phyloP scores from a whole-genome alignment of 2,797 vertebrate species.

The Merluccius polli region DNA sequence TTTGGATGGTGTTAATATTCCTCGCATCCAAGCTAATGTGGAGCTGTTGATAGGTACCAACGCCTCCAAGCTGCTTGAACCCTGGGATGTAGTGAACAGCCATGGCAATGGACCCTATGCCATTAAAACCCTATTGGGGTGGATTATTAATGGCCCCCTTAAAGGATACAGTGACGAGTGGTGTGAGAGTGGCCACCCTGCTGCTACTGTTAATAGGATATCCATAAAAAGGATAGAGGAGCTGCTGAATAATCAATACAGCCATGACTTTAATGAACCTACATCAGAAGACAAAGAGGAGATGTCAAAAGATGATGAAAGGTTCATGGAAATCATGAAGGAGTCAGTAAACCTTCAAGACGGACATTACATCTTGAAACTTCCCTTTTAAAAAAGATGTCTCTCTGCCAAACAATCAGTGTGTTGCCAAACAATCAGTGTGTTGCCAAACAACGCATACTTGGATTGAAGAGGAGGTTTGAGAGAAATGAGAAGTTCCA shows the following conservation, averaged over 20 bases:
- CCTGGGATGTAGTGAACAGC: no score
- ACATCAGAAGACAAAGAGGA: slow-evolving; percentile 10
- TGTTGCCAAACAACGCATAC: slow-evolving; percentile 7
- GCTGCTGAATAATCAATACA: background rate
- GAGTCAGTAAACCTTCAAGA: slow-evolving; percentile 1
- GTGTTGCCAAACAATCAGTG: slow-evolving; percentile 6
- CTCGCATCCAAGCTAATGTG: no score
- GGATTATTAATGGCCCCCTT: no score
- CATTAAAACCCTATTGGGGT: no score
- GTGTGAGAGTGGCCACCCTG: no score
- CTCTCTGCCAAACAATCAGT: slow-evolving; percentile 7
- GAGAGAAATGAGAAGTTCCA: slow-evolving; percentile 12
- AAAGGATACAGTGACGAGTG: no score
- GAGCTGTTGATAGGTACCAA: no score
- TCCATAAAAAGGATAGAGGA: background rate
- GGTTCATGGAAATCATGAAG: background rate
- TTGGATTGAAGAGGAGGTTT: slow-evolving; percentile 8
- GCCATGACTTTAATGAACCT: slow-evolving; percentile 7
- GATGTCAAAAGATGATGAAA: slow-evolving; percentile 2
- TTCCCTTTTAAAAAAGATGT: slow-evolving; percentile 3
- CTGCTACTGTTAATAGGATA: slow-evolving; percentile 7
- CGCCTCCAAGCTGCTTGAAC: no score
- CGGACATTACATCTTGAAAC: slow-evolving; percentile 6
- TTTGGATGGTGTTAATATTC: no score
- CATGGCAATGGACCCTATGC: no score